Percentiles rank a stretch among this genome's conserved stretches.
These are phyloP conservation scores for Pyrrhia umbra DNA, from an alignment of 2,888 invertebrate genomes.

Conservation along the genomic window DNA sequence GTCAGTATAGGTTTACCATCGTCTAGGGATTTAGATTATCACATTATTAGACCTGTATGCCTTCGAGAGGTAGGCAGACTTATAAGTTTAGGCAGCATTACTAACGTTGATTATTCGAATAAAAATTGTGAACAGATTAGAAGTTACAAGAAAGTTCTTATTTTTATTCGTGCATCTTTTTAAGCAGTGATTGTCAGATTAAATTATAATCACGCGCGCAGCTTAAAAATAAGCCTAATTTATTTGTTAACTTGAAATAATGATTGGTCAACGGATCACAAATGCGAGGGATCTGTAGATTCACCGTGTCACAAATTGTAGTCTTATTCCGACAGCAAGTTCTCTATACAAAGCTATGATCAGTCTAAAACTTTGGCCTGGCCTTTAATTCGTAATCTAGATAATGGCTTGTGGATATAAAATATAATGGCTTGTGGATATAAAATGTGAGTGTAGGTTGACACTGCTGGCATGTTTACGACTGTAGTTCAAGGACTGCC, in stretches of 20 bases:
- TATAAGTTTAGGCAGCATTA: neutral
- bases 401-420: constrained; percentile 29
- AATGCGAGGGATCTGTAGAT: neutral
- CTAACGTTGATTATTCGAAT: neutral
- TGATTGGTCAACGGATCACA: too few relatives aligned
- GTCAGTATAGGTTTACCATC: neutral
- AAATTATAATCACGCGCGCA: too few relatives aligned
- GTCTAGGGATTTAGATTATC: neutral
- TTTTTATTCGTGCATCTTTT: too few relatives aligned
- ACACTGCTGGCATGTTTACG: constrained; percentile 58
- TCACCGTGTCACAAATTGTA: neutral
- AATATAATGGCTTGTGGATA: constrained; percentile 30
- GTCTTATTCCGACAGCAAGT: neutral
- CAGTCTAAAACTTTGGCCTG: constrained; percentile 7
- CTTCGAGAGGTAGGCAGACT: neutral
- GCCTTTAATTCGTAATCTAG: constrained; percentile 45
- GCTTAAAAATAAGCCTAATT: too few relatives aligned
- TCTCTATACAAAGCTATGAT: constrained; percentile 5
- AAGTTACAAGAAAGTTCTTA: too few relatives aligned
- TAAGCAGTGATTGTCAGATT: too few relatives aligned
- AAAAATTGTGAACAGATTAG: too few relatives aligned
- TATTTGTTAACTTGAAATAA: too few relatives aligned
- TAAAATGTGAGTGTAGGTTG: constrained; percentile 32
- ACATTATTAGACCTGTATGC: neutral
- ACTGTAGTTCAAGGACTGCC: constrained; percentile 55